A percentile compares a stretch with the other conserved stretches of the same genome.
Conservation (phyloP, 1,140 invertebrate species). For the Drosophila mayri region DNA sequence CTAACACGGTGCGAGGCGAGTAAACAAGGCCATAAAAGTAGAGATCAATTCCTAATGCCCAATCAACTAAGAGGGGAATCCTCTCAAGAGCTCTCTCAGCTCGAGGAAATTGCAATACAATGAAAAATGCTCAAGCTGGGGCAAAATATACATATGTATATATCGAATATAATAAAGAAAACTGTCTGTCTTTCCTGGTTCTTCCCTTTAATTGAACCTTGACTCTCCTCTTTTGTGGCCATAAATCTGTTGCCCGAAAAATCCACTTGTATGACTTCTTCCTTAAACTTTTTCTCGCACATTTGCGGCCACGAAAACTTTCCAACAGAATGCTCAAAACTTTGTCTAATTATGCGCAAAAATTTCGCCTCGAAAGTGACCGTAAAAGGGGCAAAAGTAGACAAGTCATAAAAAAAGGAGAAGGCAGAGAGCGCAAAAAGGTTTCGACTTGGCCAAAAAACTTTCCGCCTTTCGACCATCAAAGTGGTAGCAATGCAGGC, state of each 20-base stretch:
- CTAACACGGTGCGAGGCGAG: constrained; percentile 59
- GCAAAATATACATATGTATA: not conserved
- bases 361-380: constrained; percentile 71
- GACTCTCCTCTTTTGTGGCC: not conserved
- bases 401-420: constrained; percentile 37
- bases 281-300: constrained; percentile 53
- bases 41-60: constrained; percentile 80
- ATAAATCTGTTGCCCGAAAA: constrained; percentile 36
- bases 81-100: constrained; percentile 49
- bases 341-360: constrained; percentile 82
- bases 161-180: not conserved
- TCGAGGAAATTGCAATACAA: constrained; percentile 67
- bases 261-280: constrained; percentile 35
- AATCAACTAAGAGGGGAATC: constrained; percentile 68
- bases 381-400: constrained; percentile 60
- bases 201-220: not conserved
- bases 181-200: not conserved
- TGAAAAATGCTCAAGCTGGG: not conserved
- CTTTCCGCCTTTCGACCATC: constrained; percentile 10
- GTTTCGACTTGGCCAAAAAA: constrained; percentile 51
- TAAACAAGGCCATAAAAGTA: constrained; percentile 75
- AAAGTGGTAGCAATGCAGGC: constrained; percentile 31
- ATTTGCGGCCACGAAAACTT: constrained; percentile 71
- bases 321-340: constrained; percentile 53
- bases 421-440: constrained; percentile 18